A percentile compares a stretch with the other conserved stretches of the same genome.
These are phyloP conservation scores for Hetaerina titia DNA, from an alignment of 2,888 invertebrate genomes.

Conservation along the genomic window DNA sequence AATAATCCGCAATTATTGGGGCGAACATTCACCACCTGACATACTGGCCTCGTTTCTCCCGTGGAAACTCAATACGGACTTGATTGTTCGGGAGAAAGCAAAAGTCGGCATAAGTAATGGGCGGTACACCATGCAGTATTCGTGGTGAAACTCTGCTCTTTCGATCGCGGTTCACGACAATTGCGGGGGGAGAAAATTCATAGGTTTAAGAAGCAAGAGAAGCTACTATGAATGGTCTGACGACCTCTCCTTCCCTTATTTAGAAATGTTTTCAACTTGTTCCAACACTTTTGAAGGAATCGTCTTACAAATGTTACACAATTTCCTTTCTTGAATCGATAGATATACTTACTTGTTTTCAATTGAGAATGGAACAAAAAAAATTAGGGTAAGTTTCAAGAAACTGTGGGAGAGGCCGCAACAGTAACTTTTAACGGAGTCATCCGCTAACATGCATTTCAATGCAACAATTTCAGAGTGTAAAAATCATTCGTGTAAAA, in stretches of 20 bases:
- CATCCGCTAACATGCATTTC: too few species aligned
- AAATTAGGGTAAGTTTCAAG: too few species aligned
- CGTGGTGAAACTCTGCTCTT: slow-evolving; percentile 1
- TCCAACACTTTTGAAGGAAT: not conserved
- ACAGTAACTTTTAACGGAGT: too few species aligned
- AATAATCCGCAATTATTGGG: not conserved
- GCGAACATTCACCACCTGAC: not conserved
- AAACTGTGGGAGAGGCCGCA: too few species aligned
- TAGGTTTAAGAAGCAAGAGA: not conserved
- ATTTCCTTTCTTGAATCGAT: too few species aligned
- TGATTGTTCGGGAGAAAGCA: not conserved
- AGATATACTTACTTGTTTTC: too few species aligned
- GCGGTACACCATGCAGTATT: not conserved
- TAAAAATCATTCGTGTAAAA: too few species aligned
- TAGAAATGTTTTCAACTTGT: not conserved
- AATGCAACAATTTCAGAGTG: too few species aligned
- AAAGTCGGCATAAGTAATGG: not conserved
- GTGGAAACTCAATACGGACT: not conserved
- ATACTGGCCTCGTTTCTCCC: not conserved
- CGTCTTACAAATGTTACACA: not conserved
- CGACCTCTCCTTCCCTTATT: not conserved
- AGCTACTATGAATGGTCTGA: not conserved
- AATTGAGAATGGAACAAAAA: too few species aligned
- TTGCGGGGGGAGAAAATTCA: not conserved
- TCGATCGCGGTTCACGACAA: not conserved